These are phyloP conservation scores for Poeciliopsis retropinna DNA, from an alignment of 2,113 vertebrate species.

Conservation along the genomic window DNA sequence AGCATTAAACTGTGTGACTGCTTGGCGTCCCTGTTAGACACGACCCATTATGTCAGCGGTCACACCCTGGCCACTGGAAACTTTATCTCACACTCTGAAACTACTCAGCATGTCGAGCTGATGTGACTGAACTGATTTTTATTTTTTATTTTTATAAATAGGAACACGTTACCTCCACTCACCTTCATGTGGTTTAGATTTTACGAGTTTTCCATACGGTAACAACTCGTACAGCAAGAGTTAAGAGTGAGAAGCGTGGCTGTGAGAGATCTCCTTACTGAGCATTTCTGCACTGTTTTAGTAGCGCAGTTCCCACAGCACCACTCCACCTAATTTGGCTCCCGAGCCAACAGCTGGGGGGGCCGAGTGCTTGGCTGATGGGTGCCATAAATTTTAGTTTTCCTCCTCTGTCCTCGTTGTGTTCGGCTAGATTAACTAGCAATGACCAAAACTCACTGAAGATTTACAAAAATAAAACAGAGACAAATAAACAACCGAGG, in stretches of 20 bases:
- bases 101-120: not conserved
- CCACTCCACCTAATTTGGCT: slow-evolving; percentile 13
- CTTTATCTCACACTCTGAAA: slow-evolving; percentile 31
- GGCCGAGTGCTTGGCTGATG: not conserved
- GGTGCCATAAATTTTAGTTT: not conserved
- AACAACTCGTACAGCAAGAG: not conserved
- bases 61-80: slow-evolving; percentile 43
- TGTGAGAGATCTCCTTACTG: slow-evolving; percentile 28
- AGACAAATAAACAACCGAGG: too few species aligned
- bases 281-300: slow-evolving; percentile 14
- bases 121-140: not conserved
- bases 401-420: not conserved
- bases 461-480: too few species aligned
- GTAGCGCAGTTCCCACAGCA: slow-evolving; percentile 23
- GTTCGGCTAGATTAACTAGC: not conserved
- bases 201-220: not conserved
- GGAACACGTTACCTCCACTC: too few species aligned
- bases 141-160: too few species aligned
- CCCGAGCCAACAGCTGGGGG: slow-evolving; percentile 23
- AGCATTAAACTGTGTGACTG: not conserved
- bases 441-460: too few species aligned
- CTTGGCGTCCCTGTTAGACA: slow-evolving; percentile 1
- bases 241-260: not conserved
- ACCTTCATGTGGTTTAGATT: too few species aligned
- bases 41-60: slow-evolving; percentile 59